Percentiles rank a stretch among this genome's conserved stretches.
phyloP scores from a whole-genome alignment of 2,888 invertebrate genomes.

The Lepidocyrtoides sp. region DNA sequence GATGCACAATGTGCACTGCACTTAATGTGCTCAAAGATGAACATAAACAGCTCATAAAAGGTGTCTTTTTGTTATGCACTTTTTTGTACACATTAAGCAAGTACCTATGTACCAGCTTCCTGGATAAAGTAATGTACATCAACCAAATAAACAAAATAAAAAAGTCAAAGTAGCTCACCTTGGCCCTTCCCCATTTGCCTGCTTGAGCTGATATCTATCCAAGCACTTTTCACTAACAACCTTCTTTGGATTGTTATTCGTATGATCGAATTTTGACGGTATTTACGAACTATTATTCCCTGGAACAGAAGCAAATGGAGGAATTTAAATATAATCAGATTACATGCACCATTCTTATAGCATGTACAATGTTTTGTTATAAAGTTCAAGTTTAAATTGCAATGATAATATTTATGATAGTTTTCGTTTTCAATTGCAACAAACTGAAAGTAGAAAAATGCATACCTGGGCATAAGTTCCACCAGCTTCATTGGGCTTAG shows the following conservation, averaged over 20 bases:
- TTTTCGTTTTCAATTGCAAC: too few relatives aligned
- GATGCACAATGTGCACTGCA: slow-evolving; percentile 1
- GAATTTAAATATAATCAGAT: too few relatives aligned
- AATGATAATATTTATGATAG: too few relatives aligned
- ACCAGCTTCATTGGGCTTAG: slow-evolving; percentile 91
- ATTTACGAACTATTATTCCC: slow-evolving; percentile 93
- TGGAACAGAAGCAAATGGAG: slow-evolving; percentile 58
- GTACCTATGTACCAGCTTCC: too few relatives aligned
- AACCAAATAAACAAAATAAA: too few relatives aligned
- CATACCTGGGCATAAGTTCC: slow-evolving; percentile 91
- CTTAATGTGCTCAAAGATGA: neutral
- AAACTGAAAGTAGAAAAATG: neutral
- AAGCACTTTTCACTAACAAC: slow-evolving; percentile 86
- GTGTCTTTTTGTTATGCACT: neutral
- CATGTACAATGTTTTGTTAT: too few relatives aligned
- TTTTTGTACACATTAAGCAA: too few relatives aligned
- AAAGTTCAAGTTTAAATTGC: too few relatives aligned
- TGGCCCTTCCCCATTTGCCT: slow-evolving; percentile 85
- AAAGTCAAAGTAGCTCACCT: slow-evolving; percentile 56
- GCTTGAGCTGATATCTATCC: slow-evolving; percentile 85
- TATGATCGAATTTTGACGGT: slow-evolving; percentile 87
- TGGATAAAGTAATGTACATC: too few relatives aligned
- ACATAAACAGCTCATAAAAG: slow-evolving; percentile 56
- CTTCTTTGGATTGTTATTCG: slow-evolving; percentile 85
- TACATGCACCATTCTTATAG: too few relatives aligned